Conservation (phyloP, 2,113 vertebrate genomes). For the Smithornis capensis region DNA sequence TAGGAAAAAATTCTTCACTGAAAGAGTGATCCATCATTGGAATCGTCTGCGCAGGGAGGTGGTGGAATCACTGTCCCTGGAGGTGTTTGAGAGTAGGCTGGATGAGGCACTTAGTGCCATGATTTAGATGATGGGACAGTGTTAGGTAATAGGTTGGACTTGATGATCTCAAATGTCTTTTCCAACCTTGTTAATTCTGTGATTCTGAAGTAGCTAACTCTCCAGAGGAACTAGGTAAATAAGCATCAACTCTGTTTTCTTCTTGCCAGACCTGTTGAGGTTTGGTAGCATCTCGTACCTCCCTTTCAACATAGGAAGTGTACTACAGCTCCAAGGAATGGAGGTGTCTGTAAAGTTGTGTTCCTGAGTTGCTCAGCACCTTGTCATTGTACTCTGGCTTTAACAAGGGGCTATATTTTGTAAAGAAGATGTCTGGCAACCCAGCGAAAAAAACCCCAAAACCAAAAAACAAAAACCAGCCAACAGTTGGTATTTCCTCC, state of each 20-base stretch:
- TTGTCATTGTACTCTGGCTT: not conserved
- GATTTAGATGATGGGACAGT: too few relatives aligned
- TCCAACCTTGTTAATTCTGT: too few relatives aligned
- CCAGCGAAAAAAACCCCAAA: not conserved
- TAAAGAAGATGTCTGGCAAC: not conserved
- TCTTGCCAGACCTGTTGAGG: not conserved
- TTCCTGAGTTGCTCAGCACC: not conserved
- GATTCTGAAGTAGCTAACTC: not conserved
- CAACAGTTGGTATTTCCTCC: not conserved
- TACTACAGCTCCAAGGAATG: not conserved
- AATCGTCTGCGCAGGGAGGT: too few relatives aligned
- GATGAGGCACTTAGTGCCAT: too few relatives aligned
- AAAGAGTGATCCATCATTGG: too few relatives aligned
- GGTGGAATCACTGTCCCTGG: too few relatives aligned
- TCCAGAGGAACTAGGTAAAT: not conserved
- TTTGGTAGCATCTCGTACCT: not conserved
- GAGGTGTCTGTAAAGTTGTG: not conserved
- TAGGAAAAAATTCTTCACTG: too few relatives aligned
- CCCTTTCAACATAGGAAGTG: not conserved
- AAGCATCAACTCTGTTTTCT: not conserved
- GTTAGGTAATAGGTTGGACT: too few relatives aligned
- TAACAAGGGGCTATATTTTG: not conserved
- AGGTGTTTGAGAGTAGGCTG: too few relatives aligned
- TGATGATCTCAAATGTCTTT: too few relatives aligned
- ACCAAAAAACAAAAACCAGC: accelerated